phyloP scores from a whole-genome alignment of 1,140 invertebrate genomes.

The Leptinotarsa undecemlineata region DNA sequence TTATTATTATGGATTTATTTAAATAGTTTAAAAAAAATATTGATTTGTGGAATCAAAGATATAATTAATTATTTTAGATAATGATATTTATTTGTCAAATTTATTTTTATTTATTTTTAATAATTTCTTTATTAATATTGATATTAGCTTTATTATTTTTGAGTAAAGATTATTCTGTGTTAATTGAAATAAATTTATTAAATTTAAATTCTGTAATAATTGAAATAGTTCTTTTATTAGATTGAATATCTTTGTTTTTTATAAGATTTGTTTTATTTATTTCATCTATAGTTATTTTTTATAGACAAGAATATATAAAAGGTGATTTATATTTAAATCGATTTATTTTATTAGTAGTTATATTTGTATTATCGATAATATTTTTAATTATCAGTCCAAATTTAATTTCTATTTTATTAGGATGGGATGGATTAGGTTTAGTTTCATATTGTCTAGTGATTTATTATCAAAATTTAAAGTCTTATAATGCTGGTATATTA shows the following conservation, averaged over 20 bases:
- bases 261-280: constrained; percentile 64
- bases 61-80: constrained; percentile 57
- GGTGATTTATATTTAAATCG: constrained; percentile 55
- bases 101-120: constrained; percentile 61
- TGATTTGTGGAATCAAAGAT: constrained; percentile 65
- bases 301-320: constrained; percentile 64
- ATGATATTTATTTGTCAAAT: constrained; percentile 60
- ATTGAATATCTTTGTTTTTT: constrained; percentile 65
- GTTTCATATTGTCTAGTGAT: constrained; percentile 65
- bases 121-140: constrained; percentile 53
- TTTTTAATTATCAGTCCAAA: constrained; percentile 69
- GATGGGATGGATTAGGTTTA: constrained; percentile 69
- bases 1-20: constrained; percentile 60
- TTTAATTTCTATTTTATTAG: constrained; percentile 70
- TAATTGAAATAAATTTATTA: constrained; percentile 60
- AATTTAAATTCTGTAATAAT: constrained; percentile 56
- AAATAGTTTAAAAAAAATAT: constrained; percentile 66
- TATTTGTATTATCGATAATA: constrained; percentile 71
- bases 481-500: constrained; percentile 65
- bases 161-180: constrained; percentile 55
- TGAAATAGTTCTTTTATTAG: constrained; percentile 61
- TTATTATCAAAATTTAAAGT: constrained; percentile 66
- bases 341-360: constrained; percentile 63
- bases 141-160: constrained; percentile 56
- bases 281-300: constrained; percentile 65